Evolutionary conservation across 2,113 vertebrate genomes (phyloP).

Genomic region (Stigmatopora argus): DNA sequence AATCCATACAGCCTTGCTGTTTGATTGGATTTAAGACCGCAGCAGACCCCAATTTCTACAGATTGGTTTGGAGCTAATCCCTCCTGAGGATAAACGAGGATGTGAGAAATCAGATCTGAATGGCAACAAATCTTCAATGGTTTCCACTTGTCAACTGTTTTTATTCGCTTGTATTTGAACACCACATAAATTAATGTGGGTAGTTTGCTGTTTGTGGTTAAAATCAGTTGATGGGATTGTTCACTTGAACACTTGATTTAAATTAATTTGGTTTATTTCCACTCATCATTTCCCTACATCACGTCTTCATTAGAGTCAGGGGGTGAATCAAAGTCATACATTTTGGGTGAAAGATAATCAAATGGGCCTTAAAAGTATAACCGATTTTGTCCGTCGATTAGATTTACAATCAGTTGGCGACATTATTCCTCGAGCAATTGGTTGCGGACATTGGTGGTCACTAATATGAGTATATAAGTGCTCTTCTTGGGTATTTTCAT

Average conservation of each 20-base stretch:
- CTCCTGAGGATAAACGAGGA: constrained; percentile 49
- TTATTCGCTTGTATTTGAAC: no score
- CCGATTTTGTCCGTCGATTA: no score
- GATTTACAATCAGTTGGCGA: no score
- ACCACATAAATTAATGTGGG: no score
- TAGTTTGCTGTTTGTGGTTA: background rate
- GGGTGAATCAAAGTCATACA: no score
- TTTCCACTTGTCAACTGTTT: constrained; percentile 30
- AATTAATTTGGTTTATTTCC: background rate
- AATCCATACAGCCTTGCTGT: constrained; percentile 32
- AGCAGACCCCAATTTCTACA: constrained; percentile 50
- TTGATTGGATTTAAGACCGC: constrained; percentile 63
- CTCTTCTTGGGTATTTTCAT: no score
- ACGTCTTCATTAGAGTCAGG: background rate
- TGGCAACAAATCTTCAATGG: constrained; percentile 52
- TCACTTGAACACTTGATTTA: background rate
- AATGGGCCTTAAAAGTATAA: no score
- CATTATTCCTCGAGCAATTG: no score
- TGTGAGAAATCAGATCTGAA: constrained; percentile 54
- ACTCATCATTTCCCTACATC: background rate
- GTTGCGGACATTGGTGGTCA: no score
- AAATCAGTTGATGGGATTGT: background rate
- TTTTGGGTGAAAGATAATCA: no score
- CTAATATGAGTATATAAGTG: no score
- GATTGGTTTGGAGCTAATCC: constrained; percentile 59